Evolutionary conservation across 2,888 invertebrate genomes (phyloP), one percentile per base, ranked within the genome.

Genomic region (Brachycybe producta): DNA sequence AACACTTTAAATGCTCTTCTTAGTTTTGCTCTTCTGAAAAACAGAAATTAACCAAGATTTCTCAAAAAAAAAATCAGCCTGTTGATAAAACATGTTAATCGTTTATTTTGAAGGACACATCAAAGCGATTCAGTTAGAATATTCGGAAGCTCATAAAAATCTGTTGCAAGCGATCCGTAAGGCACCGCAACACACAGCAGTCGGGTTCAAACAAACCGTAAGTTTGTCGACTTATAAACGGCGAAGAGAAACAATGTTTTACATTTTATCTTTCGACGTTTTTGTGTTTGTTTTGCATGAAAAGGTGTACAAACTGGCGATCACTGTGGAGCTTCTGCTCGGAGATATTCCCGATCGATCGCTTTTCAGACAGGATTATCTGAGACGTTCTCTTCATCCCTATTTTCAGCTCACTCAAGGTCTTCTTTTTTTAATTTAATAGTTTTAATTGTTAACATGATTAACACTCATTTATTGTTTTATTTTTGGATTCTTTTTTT

Each of bases 301-400:
- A 4, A 55, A 70, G 69, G 69, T 72, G 3, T 92, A 95, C 64
- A 95, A 94, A 65, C 70, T 95, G 51, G 84, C 90, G 2, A 87
- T 95, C 52, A 88, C 92, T 26, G 95, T 97, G 0, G 94, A 97
- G 65, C 70, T 97, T 49, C 71, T 97, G 32, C 70, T 98, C 57
- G 98, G 98, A 55, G 97, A 98, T 67, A 98, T 98, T 58, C 98
- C 98, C 1, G 97, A 98, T 64, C 75, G 98, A 51, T 84, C 87
- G 59, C 81, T 92, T 53, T 99, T 99, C 68, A 78, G 97, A 39
- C 88, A 92, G 66, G 83, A 90, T 0, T 82, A 84, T 7, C 73
- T 94, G 60, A 77, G 92, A 49, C 82, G 84, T 59, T 82, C 95
- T 1, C 71, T 99, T 51, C 85, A 81, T 19, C 91, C 98, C 1